A percentile compares a stretch with the other conserved stretches of the same genome.
phyloP scores from a whole-genome alignment of 2,888 invertebrate species.

The Hemistola chrysoprasaria region DNA sequence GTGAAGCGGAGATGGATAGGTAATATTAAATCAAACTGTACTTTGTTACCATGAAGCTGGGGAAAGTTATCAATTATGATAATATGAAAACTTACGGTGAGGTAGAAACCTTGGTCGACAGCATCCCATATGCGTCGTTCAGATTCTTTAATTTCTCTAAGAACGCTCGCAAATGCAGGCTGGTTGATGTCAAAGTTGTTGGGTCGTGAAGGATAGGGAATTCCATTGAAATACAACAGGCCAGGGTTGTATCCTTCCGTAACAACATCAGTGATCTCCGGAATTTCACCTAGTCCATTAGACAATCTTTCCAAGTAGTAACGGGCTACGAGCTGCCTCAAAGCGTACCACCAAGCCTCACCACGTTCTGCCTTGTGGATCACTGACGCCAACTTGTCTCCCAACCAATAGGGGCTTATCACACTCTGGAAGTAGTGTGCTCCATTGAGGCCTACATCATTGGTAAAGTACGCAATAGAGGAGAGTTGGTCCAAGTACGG shows the following conservation, averaged over 20 bases:
- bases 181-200: constrained; percentile 77
- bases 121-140: constrained; percentile 82
- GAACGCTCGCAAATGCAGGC: constrained; percentile 60
- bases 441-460: constrained; percentile 86
- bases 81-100: constrained; percentile 56
- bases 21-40: too few species aligned
- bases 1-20: too few species aligned
- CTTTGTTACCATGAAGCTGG: too few species aligned
- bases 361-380: constrained; percentile 35
- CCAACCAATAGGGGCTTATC: constrained; percentile 85
- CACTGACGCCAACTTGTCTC: constrained; percentile 75
- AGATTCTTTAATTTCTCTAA: constrained; percentile 69
- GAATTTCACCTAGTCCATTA: constrained; percentile 85
- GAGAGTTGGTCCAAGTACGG: constrained; percentile 60
- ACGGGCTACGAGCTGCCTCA: constrained; percentile 86
- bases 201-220: constrained; percentile 84
- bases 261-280: constrained; percentile 73
- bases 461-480: constrained; percentile 82
- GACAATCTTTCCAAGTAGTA: constrained; percentile 90
- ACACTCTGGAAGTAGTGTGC: constrained; percentile 84
- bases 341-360: constrained; percentile 39
- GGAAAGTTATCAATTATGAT: too few species aligned
- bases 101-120: constrained; percentile 80
- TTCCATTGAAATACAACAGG: constrained; percentile 84
- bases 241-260: constrained; percentile 84